Evolutionary conservation across 53 echinoderm and acorn worm genomes (phyloP).

Genomic region (Holothuria scabra): DNA sequence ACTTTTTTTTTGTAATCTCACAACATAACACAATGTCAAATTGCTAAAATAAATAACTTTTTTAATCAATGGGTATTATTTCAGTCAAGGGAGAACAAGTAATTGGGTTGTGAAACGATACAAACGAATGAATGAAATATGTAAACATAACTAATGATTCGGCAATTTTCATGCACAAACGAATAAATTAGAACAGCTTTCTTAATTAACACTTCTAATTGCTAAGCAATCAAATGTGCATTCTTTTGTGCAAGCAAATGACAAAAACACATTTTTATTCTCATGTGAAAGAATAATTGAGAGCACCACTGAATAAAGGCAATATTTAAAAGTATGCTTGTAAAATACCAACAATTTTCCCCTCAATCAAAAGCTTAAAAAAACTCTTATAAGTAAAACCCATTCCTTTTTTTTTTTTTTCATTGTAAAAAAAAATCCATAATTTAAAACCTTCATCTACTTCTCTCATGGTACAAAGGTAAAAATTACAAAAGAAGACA

Average conservation of each 20-base stretch:
- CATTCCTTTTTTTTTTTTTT: background rate
- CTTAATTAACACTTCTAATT: background rate
- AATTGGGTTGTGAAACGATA: too few relatives aligned
- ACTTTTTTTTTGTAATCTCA: too few relatives aligned
- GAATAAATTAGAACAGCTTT: conserved; percentile 33
- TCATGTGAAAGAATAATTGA: conserved; percentile 29
- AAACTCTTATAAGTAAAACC: conserved; percentile 14
- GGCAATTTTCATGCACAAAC: background rate
- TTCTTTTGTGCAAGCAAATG: background rate
- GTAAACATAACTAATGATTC: background rate
- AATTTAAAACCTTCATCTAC: background rate
- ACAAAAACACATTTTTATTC: conserved; percentile 2
- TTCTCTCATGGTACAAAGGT: too few relatives aligned
- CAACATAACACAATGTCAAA: too few relatives aligned
- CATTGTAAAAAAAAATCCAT: background rate
- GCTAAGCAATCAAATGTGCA: too few relatives aligned
- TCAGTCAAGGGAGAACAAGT: conserved; percentile 1
- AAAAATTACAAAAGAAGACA: too few relatives aligned
- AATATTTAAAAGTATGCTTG: background rate
- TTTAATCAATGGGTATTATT: background rate
- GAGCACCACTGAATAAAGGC: conserved; percentile 25
- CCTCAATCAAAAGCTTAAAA: background rate
- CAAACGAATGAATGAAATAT: background rate
- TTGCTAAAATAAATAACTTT: too few relatives aligned
- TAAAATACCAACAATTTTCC: too few relatives aligned